phyloP scores from a whole-genome alignment of 2,888 invertebrate genomes.

The Incurvaria masculella region DNA sequence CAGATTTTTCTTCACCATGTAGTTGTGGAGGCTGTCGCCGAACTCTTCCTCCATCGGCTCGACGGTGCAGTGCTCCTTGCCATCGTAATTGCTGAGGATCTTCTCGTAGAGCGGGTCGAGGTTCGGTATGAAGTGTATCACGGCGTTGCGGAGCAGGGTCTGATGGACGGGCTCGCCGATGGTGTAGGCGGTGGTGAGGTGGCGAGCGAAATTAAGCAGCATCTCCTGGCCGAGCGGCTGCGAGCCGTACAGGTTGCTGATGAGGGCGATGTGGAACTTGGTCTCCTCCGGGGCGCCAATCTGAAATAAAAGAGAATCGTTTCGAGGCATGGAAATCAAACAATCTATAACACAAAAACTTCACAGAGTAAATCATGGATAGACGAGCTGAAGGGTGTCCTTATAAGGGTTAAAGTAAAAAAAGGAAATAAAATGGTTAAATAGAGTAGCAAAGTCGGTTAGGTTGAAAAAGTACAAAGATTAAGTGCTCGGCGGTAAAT shows the following conservation, averaged over 20 bases:
- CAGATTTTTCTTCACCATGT: conserved; percentile 35
- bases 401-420: no score
- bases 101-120: conserved; percentile 34
- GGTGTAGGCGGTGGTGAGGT: conserved; percentile 69
- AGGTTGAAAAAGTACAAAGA: no score
- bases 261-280: conserved; percentile 79
- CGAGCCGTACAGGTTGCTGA: conserved; percentile 78
- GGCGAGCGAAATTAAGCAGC: conserved; percentile 75
- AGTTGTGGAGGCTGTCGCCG: conserved; percentile 60
- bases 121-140: conserved; percentile 76
- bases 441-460: no score
- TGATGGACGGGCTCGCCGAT: conserved; percentile 64
- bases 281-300: conserved; percentile 73
- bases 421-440: no score
- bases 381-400: no score
- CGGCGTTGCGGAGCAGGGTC: conserved; percentile 64
- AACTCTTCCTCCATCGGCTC: conserved; percentile 55
- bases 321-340: no score
- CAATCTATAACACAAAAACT: no score
- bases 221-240: conserved; percentile 86
- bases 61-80: conserved; percentile 32
- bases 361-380: no score
- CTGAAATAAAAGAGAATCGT: no score
- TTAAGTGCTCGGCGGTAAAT: no score
- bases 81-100: conserved; percentile 29